Base-by-base conservation (phyloP, 2,888 invertebrate genomes). In the Callyntrura sp. region DNA sequence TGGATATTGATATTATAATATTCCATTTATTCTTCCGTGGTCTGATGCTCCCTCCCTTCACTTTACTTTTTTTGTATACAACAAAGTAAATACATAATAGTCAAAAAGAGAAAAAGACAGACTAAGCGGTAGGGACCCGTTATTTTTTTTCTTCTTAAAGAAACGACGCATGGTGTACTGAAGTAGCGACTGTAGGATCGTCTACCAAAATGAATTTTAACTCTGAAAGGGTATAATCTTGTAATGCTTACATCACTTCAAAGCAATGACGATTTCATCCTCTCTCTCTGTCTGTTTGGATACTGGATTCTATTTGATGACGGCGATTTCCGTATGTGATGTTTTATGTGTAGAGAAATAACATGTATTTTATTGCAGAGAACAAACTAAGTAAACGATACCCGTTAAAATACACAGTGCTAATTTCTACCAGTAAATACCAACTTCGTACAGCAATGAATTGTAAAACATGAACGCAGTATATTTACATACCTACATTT, bases 1-100 rank as follows among this genome's bases (percentile, higher is more conserved):
- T 82, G 73, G 88, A 88, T 88, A 88, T 88, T 88, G 82, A 82
- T 82, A 88, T 88, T 88, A 88, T 88, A 88, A 82, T 88, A 88
- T 88, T 88, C 73, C 70, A 82, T 82, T 82, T 84, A 84, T 84
- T 82, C 81, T 25, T 35, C 86, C 11, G n/a, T 70, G n/a, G 43
- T 70, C 11, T 65, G 28, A 65, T 28, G 17, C 28, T 11, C 48
- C 43, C 65, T 9, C 11, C 43, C 14, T 51, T 60, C 25, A 8
- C 17, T 0, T 25, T 60, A 20, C 6, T 9, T 6, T 20, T 12
- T 57, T 57, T 62, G 62, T 62, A 62, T 11, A 23, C 25, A 23
- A 35, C 35, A 35, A 35, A 35, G 35, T 51, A 51, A 14, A 14
- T 51, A 51, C n/a, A 14, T n/a, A 51, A 51, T 51, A 51, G 12